phyloP scores from a whole-genome alignment of 92 coral and sea anemone genomes.

The Bergia puertoricense region DNA sequence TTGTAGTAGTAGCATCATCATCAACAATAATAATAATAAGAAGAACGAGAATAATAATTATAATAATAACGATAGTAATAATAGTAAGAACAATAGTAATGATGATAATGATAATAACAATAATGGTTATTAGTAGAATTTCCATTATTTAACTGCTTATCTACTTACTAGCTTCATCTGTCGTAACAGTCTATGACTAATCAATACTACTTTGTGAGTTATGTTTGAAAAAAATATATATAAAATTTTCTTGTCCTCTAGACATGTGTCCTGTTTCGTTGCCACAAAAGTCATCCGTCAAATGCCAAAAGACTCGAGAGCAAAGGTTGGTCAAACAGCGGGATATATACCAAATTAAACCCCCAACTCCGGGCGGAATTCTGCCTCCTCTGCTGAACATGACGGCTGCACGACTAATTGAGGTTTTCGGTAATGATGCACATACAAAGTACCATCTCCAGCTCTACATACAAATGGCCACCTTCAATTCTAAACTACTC shows the following conservation, averaged over 20 bases:
- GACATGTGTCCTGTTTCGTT: conserved; percentile 22
- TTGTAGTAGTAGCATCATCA: too few species aligned
- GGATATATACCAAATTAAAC: conserved; percentile 14
- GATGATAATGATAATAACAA: too few species aligned
- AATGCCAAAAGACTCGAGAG: conserved; percentile 2
- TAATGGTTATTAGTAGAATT: background rate
- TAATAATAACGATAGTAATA: too few species aligned
- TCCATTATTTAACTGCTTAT: too few species aligned
- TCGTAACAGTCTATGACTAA: too few species aligned
- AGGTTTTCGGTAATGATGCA: background rate
- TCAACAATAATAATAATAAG: too few species aligned
- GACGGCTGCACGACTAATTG: background rate
- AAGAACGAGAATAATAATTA: too few species aligned
- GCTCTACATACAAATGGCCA: background rate
- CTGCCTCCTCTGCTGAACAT: conserved; percentile 19
- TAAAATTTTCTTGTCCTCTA: background rate
- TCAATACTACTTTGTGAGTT: background rate
- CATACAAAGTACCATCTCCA: conserved; percentile 1
- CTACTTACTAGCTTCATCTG: background rate
- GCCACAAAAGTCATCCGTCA: conserved; percentile 5
- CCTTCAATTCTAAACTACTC: background rate
- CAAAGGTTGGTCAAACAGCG: background rate
- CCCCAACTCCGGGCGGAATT: conserved; percentile 5
- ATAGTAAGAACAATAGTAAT: too few species aligned
- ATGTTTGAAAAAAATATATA: too few species aligned